Evolutionary conservation across 2,888 invertebrate species (phyloP).

Genomic region (Patella ulyssiponensis): DNA sequence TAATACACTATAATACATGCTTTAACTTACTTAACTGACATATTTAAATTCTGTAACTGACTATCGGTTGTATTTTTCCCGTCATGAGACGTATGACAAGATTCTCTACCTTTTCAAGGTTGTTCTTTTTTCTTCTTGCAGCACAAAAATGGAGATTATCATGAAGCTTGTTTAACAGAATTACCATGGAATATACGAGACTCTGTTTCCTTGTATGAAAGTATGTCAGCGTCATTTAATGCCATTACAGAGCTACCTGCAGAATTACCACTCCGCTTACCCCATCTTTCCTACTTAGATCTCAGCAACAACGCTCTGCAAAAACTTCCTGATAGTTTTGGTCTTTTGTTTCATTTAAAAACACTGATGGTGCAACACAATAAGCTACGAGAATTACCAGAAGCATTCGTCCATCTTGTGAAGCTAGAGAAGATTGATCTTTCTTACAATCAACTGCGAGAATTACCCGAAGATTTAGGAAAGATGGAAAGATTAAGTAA

Average conservation of each 20-base stretch:
- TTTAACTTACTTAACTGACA: too few species aligned
- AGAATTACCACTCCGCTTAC: conserved; percentile 68
- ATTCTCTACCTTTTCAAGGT: too few species aligned
- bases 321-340: conserved; percentile 68
- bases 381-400: conserved; percentile 60
- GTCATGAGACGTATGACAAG: too few species aligned
- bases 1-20: too few species aligned
- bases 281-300: conserved; percentile 68
- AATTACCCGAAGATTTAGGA: conserved; percentile 65
- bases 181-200: conserved; percentile 67
- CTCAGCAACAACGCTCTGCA: conserved; percentile 67
- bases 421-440: conserved; percentile 69
- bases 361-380: conserved; percentile 66
- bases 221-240: conserved; percentile 69
- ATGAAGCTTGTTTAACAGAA: conserved; percentile 63
- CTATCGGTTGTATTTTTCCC: too few species aligned
- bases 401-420: conserved; percentile 62
- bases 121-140: conserved; percentile 39
- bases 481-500: conserved; percentile 64
- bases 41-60: too few species aligned
- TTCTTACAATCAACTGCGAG: conserved; percentile 63
- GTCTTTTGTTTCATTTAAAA: conserved; percentile 68
- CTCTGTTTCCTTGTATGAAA: conserved; percentile 69
- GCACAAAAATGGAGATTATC: conserved; percentile 68
- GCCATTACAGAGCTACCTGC: conserved; percentile 66